Evolutionary conservation across 2,113 vertebrate species (phyloP).

Genomic region (Euleptes europaea): DNA sequence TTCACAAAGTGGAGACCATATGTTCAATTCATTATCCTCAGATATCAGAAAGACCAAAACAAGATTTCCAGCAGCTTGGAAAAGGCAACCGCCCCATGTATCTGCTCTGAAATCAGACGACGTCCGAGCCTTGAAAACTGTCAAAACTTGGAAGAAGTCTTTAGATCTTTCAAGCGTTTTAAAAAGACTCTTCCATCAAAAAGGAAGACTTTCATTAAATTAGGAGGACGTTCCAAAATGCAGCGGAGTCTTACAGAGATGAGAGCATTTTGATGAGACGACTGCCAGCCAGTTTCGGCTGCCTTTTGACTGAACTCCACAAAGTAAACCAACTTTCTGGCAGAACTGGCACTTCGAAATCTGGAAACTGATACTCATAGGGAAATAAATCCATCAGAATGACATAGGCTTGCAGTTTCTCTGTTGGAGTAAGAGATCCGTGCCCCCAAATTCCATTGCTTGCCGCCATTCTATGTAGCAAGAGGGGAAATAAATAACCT

Average conservation of each 20-base stretch:
- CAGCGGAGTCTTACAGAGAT: background rate
- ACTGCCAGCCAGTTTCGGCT: background rate
- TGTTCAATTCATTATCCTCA: background rate
- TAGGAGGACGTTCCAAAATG: background rate
- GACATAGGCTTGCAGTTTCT: no score
- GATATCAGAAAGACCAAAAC: background rate
- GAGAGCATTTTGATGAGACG: background rate
- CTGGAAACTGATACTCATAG: background rate
- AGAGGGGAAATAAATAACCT: no score
- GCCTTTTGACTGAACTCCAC: background rate
- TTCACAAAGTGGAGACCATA: background rate
- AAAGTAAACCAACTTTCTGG: background rate
- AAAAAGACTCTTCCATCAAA: background rate
- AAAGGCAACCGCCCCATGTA: background rate
- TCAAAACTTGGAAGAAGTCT: background rate
- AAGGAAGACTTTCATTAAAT: background rate
- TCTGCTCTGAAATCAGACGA: background rate
- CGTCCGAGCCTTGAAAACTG: background rate
- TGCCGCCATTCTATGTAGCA: no score
- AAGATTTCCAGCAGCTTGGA: no score
- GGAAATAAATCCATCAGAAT: background rate
- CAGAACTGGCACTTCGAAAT: background rate
- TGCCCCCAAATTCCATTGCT: no score
- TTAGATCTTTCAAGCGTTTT: background rate
- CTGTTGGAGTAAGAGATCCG: no score